Evolutionary conservation across 2,888 invertebrate genomes (phyloP), one percentile per base, ranked within the genome.

Genomic region (Drosophila tripunctata): DNA sequence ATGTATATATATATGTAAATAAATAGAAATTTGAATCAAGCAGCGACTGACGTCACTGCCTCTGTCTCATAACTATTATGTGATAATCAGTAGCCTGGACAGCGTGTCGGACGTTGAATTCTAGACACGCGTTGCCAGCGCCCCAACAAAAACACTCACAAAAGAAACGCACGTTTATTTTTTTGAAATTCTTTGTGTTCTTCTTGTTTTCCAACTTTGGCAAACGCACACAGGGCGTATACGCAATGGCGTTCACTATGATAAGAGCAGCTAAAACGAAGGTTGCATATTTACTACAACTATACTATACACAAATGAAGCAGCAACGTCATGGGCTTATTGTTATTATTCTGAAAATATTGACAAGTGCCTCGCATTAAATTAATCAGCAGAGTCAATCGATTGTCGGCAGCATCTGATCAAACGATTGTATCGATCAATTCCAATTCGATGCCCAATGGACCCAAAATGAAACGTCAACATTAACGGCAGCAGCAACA

Each of bases 101-200:
- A 30, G 44, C 7, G 24, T 17, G 54, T 64, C 65, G 43, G 38
- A 30, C 61, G 50, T 75, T 83, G 57, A 77, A 81, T 81, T 81
- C 81, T 67, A 72, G 68, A 78, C 81, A 81, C 81, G 84, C 81
- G 71, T 63, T 48, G 8, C n/a, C 41, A 47, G 43, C 31, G 55
- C 22, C 43, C 17, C 12, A 35, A n/a, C n/a, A n/a, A n/a, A 35
- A 8, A 10, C 27, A 27, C 45, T n/a, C n/a, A 61, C 66, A 58
- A 70, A 82, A 85, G 79, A 69, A 45, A 48, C 67, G 45, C 67
- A 83, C 77, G 80, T 75, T 82, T 63, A 56, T 68, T 56, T 48
- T 55, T 67, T n/a, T n/a, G n/a, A 63, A 35, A 41, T 33, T 54
- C 38, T 45, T 36, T 30, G 31, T 47, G 10, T 38, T 45, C 36